phyloP scores from a whole-genome alignment of 2,113 vertebrate genomes.

The Bothrops jararaca region DNA sequence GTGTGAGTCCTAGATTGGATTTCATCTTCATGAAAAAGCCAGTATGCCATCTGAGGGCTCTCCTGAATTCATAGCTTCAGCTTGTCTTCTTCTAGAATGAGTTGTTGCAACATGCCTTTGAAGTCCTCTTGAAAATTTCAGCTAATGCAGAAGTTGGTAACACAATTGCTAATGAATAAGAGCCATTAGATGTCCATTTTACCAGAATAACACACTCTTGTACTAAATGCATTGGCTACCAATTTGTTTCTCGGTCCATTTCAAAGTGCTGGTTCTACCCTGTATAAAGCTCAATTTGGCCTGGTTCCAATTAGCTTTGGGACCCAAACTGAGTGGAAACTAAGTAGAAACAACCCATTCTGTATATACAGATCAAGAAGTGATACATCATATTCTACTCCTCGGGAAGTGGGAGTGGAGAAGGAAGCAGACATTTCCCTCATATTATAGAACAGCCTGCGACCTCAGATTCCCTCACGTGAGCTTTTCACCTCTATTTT shows the following conservation, averaged over 20 bases:
- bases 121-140: background rate
- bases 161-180: background rate
- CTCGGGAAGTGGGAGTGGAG: background rate
- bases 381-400: background rate
- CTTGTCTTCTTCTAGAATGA: background rate
- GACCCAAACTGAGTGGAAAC: background rate
- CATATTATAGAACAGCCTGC: background rate
- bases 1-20: background rate
- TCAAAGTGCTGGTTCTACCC: background rate
- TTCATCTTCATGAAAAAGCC: background rate
- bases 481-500: background rate
- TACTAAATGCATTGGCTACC: background rate
- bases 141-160: background rate
- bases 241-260: background rate
- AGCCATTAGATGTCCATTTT: background rate
- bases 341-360: background rate
- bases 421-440: background rate
- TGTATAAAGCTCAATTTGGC: background rate
- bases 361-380: background rate
- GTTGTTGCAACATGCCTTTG: background rate
- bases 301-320: background rate
- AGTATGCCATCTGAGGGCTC: background rate
- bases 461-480: background rate
- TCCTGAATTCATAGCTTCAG: background rate
- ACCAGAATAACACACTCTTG: background rate